Evolutionary conservation across 2,113 vertebrate species (phyloP).

Genomic region (Neoarius graeffei): DNA sequence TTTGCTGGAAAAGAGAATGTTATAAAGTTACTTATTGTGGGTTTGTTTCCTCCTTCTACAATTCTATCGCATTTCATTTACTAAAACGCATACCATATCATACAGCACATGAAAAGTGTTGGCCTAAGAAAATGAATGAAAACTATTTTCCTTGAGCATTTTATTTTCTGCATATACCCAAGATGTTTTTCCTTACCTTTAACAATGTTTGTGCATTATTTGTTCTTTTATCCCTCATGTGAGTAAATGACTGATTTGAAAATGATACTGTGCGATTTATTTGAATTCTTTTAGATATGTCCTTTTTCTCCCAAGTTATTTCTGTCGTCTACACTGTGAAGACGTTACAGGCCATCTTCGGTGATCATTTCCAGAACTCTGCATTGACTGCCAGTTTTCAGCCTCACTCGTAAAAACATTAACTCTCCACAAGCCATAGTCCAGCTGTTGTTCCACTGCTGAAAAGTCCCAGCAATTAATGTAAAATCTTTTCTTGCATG

Average conservation of each 20-base stretch:
- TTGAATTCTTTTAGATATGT: neutral
- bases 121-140: neutral
- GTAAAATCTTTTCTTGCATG: too few species aligned
- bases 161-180: neutral
- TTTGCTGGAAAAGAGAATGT: neutral
- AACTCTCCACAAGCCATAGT: neutral
- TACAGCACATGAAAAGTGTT: neutral
- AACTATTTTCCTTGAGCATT: neutral
- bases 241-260: neutral
- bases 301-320: neutral
- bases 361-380: neutral
- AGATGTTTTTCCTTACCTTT: neutral
- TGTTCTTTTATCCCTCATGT: neutral
- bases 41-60: neutral
- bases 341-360: neutral
- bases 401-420: neutral
- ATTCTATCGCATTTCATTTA: neutral
- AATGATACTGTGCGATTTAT: neutral
- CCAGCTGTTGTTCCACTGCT: neutral
- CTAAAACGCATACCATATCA: too few species aligned
- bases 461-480: neutral
- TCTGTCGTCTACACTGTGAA: neutral
- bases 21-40: neutral
- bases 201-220: neutral
- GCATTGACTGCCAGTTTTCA: neutral